Conservation (phyloP, 2,888 invertebrate species). For the Sarcophaga caerulescens region DNA sequence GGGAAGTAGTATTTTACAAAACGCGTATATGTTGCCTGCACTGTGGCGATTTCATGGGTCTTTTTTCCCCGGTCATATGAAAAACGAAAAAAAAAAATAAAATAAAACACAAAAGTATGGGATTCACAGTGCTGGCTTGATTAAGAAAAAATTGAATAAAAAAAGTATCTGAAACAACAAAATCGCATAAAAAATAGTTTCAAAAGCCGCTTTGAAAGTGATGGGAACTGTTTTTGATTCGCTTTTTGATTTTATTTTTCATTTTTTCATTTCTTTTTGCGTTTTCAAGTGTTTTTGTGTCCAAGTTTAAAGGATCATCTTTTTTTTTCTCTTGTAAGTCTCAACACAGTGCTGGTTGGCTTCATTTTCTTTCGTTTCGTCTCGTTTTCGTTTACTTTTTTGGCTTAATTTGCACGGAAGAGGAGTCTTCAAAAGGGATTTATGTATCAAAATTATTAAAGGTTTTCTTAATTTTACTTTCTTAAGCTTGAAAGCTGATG, state of each 20-base stretch:
- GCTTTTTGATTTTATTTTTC: not conserved
- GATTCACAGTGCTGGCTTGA: conserved; percentile 51
- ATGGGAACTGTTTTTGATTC: conserved; percentile 60
- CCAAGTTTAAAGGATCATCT: conserved; percentile 59
- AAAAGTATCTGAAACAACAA: conserved; percentile 32
- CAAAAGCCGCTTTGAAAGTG: conserved; percentile 67
- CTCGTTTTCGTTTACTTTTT: conserved; percentile 54
- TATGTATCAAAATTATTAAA: conserved; percentile 36
- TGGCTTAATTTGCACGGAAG: conserved; percentile 58
- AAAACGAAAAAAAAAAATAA: not conserved
- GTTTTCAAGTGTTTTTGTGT: conserved; percentile 53
- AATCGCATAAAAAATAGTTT: conserved; percentile 67
- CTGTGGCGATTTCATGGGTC: conserved; percentile 61
- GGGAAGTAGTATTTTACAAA: conserved; percentile 57
- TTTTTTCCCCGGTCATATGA: conserved; percentile 42
- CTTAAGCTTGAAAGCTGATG: conserved; percentile 38
- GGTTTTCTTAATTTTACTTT: conserved; percentile 12
- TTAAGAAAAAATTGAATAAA: conserved; percentile 8
- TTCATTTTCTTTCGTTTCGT: conserved; percentile 53
- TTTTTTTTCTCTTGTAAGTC: conserved; percentile 22
- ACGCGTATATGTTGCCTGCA: conserved; percentile 48
- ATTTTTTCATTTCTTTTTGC: conserved; percentile 12
- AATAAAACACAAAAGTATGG: not conserved
- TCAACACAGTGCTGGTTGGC: conserved; percentile 10
- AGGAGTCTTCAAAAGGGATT: conserved; percentile 32